Evolutionary conservation across 2,113 vertebrate species (phyloP), one percentile per base, ranked within the genome.

Genomic region (Oncorhynchus keta): DNA sequence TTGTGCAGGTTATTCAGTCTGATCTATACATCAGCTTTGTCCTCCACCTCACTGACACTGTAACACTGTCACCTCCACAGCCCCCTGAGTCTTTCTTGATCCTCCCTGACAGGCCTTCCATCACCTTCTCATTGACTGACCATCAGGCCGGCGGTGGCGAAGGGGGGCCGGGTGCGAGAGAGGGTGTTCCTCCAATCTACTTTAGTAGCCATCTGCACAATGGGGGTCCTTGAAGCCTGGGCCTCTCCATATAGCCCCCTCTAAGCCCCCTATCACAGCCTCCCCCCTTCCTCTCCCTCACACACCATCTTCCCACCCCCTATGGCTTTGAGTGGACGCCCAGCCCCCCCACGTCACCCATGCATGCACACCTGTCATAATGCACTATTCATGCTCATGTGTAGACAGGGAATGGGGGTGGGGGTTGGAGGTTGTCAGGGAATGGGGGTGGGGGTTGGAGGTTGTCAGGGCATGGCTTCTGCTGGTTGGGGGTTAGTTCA

Each of bases 351-450:
- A 26, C 70, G 22, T 59, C 30, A 1, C 49, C 51, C 26, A 13
- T 18, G 55, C 72, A 73, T 62, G 28, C 57, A 35, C 55, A 39
- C 72, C 72, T 73, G 72, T 62, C 72, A 62, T 39, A 62, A 73
- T 62, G 35, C 20, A 70, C 55, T 35, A 62, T 73, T 61, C 30
- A 73, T 62, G 30, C 30, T 30, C 18, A 59, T 24, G 35, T 30
- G 18, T 49, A 22, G 12, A 22, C 3, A 12, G 45, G 9, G 59
- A 26, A 4, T 48, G 26, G 65, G 26, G 26, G 57, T 8, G 28
- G n/a, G 20, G 22, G 26, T 28, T 66, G 22, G 26, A 5, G 39
- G n/a, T n/a, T 8, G 18, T 11, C 3, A n/a, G 68, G 39, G 68
- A 12, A 39, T 68, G 67, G 32, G 26, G 26, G 57, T 8, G 28